phyloP scores from a whole-genome alignment of 2,888 invertebrate species.

The Operophtera brumata region DNA sequence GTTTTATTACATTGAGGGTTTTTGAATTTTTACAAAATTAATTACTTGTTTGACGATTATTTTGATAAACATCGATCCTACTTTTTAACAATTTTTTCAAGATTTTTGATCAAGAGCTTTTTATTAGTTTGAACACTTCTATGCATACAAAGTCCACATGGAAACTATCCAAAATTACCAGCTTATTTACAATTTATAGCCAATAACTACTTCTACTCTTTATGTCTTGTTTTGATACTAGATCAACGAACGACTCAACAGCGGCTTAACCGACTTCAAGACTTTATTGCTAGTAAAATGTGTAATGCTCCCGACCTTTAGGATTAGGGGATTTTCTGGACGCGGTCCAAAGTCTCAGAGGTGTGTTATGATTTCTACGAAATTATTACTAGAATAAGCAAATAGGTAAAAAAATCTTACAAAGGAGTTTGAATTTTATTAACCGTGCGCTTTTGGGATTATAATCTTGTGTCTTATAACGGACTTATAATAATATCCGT shows the following conservation, averaged over 20 bases:
- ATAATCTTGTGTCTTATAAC: too few species aligned
- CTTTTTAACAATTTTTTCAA: too few species aligned
- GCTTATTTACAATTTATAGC: slow-evolving; percentile 29
- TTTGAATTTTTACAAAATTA: too few species aligned
- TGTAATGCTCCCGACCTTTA: slow-evolving; percentile 27
- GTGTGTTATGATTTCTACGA: slow-evolving; percentile 15
- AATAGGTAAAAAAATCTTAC: background rate
- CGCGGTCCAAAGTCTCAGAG: slow-evolving; percentile 9
- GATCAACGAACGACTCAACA: slow-evolving; percentile 22
- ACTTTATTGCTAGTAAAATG: slow-evolving; percentile 34
- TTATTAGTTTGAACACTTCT: background rate
- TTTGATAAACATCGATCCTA: too few species aligned
- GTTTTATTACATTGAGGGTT: too few species aligned
- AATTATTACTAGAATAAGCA: slow-evolving; percentile 20
- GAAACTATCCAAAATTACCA: slow-evolving; percentile 26
- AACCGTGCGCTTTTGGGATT: too few species aligned
- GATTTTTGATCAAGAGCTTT: too few species aligned
- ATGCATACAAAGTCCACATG: slow-evolving; percentile 31
- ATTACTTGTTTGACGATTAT: too few species aligned
- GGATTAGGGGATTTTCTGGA: slow-evolving; percentile 20
- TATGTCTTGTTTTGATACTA: slow-evolving; percentile 25
- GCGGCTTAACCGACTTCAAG: slow-evolving; percentile 27
- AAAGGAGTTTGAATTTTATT: background rate
- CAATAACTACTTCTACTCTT: slow-evolving; percentile 22
- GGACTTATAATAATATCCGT: too few species aligned